A percentile compares a stretch with the other conserved stretches of the same genome.
Conservation (phyloP, 2,113 vertebrate genomes). For the Lutjanus erythropterus region DNA sequence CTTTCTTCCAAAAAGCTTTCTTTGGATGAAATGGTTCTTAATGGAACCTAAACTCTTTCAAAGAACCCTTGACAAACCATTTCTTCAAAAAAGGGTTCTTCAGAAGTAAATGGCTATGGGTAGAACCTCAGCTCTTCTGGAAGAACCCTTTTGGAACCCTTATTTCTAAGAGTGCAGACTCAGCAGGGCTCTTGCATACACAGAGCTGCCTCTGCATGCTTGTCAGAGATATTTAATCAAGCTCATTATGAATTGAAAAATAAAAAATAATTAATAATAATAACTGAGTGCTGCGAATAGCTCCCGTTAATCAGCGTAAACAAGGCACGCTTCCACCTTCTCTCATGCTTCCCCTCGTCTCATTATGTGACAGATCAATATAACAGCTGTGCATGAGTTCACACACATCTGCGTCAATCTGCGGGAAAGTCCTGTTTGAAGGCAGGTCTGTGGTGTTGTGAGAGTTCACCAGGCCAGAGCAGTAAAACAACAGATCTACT, state of each 20-base stretch:
- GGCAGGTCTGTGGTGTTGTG: constrained; percentile 10
- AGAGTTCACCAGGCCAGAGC: background rate
- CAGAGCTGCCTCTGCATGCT: constrained; percentile 8
- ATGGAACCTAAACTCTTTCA: too few species aligned
- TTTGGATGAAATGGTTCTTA: too few species aligned
- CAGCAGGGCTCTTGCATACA: constrained; percentile 15
- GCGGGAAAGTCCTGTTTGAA: background rate
- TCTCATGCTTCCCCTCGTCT: background rate
- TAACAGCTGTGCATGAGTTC: constrained; percentile 11
- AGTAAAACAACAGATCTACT: constrained; percentile 1
- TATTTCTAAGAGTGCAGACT: too few species aligned
- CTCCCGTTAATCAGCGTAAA: constrained; percentile 6
- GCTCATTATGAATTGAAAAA: constrained; percentile 26
- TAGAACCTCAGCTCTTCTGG: too few species aligned
- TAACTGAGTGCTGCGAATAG: background rate
- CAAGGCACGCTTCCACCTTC: background rate
- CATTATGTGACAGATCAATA: constrained; percentile 17
- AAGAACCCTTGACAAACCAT: too few species aligned
- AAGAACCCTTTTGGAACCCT: too few species aligned
- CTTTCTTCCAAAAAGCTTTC: too few species aligned
- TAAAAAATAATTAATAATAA: background rate
- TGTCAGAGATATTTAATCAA: constrained; percentile 18
- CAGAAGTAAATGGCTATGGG: too few species aligned
- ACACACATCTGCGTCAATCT: background rate
- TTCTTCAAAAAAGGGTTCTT: too few species aligned